Percentiles rank a stretch among this genome's conserved stretches.
These are phyloP conservation scores for Aphis craccivora DNA, from an alignment of 1,140 invertebrate genomes.

Conservation along the genomic window DNA sequence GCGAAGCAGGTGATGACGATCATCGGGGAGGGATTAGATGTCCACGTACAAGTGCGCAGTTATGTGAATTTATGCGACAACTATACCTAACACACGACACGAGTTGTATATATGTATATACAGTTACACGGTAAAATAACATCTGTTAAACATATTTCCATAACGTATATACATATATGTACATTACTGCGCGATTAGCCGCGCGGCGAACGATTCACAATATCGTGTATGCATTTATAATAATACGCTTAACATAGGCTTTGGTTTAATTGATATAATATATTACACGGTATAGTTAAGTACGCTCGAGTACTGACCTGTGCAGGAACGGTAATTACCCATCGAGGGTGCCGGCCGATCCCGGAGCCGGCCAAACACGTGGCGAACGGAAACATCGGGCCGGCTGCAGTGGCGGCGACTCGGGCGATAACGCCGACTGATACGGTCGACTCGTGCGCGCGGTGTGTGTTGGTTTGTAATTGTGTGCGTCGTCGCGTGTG, in stretches of 20 bases:
- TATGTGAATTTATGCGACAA: background rate
- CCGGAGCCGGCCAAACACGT: slow-evolving; percentile 19
- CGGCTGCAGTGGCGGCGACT: background rate
- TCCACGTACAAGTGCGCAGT: background rate
- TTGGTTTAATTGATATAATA: background rate
- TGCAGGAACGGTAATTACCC: slow-evolving; percentile 26
- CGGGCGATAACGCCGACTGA: slow-evolving; percentile 21
- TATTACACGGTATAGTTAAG: background rate
- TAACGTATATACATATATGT: too few relatives aligned
- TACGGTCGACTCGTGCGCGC: background rate
- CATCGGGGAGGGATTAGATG: background rate
- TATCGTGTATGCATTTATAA: background rate
- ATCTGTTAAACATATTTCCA: background rate
- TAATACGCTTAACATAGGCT: too few relatives aligned
- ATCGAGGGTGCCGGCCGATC: background rate
- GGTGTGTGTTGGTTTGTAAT: background rate
- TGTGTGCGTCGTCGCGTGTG: background rate
- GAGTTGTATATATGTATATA: background rate
- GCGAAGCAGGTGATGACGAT: background rate
- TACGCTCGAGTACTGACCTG: slow-evolving; percentile 1
- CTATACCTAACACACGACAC: background rate
- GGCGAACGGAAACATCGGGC: slow-evolving; percentile 48
- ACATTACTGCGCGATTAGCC: background rate
- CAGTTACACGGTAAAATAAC: background rate
- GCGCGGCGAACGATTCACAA: background rate